Evolutionary conservation across 2,113 vertebrate genomes (phyloP).

Genomic region (Ictalurus punctatus): DNA sequence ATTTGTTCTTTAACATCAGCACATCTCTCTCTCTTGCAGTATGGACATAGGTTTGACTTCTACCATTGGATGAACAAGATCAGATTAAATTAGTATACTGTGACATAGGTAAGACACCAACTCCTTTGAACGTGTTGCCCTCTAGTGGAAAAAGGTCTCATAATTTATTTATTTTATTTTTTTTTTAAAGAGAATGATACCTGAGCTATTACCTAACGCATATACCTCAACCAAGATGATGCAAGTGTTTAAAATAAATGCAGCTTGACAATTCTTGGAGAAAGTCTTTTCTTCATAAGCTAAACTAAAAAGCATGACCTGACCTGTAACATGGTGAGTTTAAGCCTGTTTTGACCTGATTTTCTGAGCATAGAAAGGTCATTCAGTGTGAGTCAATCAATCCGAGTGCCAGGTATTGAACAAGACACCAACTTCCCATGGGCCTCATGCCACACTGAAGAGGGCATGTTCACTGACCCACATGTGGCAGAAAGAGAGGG

Average conservation of each 20-base stretch:
- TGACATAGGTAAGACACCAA: conserved; percentile 46
- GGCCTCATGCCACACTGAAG: conserved; percentile 50
- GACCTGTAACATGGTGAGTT: conserved; percentile 26
- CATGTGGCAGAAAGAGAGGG: conserved; percentile 42
- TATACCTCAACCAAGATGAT: neutral
- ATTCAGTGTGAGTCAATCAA: conserved; percentile 48
- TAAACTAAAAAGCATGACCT: conserved; percentile 15
- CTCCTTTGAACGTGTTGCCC: conserved; percentile 67
- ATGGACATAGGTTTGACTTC: conserved; percentile 22
- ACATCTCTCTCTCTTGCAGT: neutral
- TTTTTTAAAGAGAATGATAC: neutral
- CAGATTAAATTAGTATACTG: neutral
- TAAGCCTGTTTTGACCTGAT: conserved; percentile 12
- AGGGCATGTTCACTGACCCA: conserved; percentile 50
- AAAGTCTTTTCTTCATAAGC: conserved; percentile 14
- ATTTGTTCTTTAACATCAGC: conserved; percentile 7
- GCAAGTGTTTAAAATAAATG: neutral
- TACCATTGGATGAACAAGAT: conserved; percentile 15
- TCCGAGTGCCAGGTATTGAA: conserved; percentile 48
- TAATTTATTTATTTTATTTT: too few relatives aligned
- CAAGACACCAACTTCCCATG: conserved; percentile 47
- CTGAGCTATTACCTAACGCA: neutral
- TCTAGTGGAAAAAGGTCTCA: conserved; percentile 59
- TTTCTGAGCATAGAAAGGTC: conserved; percentile 17
- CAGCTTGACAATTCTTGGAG: neutral